Base-by-base conservation (phyloP, 2,888 invertebrate species). In the Amaurobius ferox region DNA sequence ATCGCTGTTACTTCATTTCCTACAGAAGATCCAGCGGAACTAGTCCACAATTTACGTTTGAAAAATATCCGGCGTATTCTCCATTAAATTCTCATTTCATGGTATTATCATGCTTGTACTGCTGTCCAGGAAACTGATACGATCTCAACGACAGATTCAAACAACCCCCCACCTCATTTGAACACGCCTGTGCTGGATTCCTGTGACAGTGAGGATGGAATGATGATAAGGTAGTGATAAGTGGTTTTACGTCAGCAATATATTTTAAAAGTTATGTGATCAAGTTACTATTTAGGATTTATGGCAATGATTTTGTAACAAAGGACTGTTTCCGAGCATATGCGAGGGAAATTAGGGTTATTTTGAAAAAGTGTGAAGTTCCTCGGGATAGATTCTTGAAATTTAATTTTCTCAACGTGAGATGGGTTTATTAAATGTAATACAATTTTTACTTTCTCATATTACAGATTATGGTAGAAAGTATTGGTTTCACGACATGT, bases 1-100 rank as follows among this genome's bases (percentile, higher is more conserved):
- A 55, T 55, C 55, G 19, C 55, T 55, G 23, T 55, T 55, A 55
- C 55, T 55, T 55, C 23, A 23, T 23, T 55, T 55, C 55, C 55
- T 55, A 2, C 23, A 1, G 11, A 55, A 55, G 23, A 23, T 3
- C 23, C 55, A 16, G 16, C 55, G 55, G 55, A 55, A 55, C 55
- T 55, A 11, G 55, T 1, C 19, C 23, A 23, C 2, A 55, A 55
- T 55, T 23, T 55, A 23, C 55, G 11, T 55, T 23, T 23, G 23
- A 55, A n/a, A n/a, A n/a, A 55, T 55, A 55, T 5, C 55, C 5
- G 55, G 23, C 6, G 23, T 23, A 55, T 55, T 55, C 23, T 5
- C 55, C 55, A 55, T 55, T 55, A 55, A 55, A 55, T 55, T 55
- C 55, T 55, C 55, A 55, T 55, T 55, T 55, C 55, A 23, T 23